These are phyloP conservation scores for Sebastiscus tertius DNA, from an alignment of 2,797 vertebrate genomes.

Conservation along the genomic window DNA sequence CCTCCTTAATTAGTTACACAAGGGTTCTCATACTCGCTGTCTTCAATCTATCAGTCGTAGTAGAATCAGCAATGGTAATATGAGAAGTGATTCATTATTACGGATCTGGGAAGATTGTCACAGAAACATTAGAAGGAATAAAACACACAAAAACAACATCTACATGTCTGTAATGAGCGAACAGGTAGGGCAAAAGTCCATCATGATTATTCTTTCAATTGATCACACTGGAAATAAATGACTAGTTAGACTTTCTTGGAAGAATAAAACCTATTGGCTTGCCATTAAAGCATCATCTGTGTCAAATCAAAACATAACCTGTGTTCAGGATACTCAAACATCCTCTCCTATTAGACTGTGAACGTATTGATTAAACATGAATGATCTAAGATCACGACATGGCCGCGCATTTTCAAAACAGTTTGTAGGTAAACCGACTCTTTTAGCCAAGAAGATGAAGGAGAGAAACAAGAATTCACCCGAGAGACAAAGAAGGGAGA, in stretches of 20 bases:
- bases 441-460: slow-evolving; percentile 52
- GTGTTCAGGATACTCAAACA: slow-evolving; percentile 37
- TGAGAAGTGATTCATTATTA: not conserved
- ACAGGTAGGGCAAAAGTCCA: not conserved
- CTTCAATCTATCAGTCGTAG: not conserved
- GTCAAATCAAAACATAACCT: slow-evolving; percentile 53
- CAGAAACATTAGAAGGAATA: slow-evolving; percentile 20
- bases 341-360: slow-evolving; percentile 46
- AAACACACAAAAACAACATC: slow-evolving; percentile 22
- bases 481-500: slow-evolving; percentile 69
- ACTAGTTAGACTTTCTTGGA: slow-evolving; percentile 19
- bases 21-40: not conserved
- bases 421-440: slow-evolving; percentile 58
- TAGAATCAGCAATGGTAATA: slow-evolving; percentile 3
- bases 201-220: slow-evolving; percentile 9
- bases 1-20: slow-evolving; percentile 26
- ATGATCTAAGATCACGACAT: slow-evolving; percentile 31
- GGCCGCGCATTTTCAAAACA: slow-evolving; percentile 30
- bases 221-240: slow-evolving; percentile 15
- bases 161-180: not conserved
- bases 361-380: slow-evolving; percentile 43
- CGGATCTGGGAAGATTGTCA: slow-evolving; percentile 18
- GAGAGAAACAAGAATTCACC: slow-evolving; percentile 55
- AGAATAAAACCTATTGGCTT: slow-evolving; percentile 17
- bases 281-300: slow-evolving; percentile 39